Percentiles rank a stretch among this genome's conserved stretches.
Conservation (phyloP, 2,797 vertebrate species). For the Platyrinchus mystaceus region DNA sequence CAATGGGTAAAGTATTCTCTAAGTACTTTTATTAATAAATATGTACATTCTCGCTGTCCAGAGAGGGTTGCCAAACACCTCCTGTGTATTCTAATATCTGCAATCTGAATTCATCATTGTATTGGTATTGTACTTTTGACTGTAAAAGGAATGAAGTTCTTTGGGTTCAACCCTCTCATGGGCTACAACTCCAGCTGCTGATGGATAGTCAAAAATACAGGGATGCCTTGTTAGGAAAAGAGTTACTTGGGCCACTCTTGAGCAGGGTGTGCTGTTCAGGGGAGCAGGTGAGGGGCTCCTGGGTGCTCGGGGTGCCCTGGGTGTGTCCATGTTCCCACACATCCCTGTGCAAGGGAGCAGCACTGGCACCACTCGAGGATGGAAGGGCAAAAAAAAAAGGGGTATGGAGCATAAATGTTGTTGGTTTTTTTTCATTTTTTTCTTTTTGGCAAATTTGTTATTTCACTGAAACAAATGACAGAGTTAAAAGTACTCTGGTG, state of each 20-base stretch:
- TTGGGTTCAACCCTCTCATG: neutral
- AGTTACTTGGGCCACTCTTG: neutral
- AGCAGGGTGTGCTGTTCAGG: neutral
- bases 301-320: neutral
- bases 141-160: neutral
- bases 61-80: neutral
- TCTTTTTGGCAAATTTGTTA: neutral
- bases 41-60: neutral
- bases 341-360: neutral
- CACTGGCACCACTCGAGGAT: rapidly evolving
- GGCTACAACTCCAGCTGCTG: neutral
- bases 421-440: too few relatives aligned
- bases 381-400: neutral
- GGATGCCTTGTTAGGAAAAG: neutral
- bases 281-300: neutral
- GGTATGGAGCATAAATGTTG: neutral
- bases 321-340: rapidly evolving
- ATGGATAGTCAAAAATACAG: neutral
- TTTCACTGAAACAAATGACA: neutral
- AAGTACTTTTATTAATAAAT: neutral
- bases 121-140: rapidly evolving
- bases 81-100: neutral
- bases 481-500: neutral
- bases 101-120: neutral
- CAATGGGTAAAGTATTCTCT: neutral